Evolutionary conservation across 2,797 vertebrate genomes (phyloP), one percentile per base, ranked within the genome.

Genomic region (Sebastes aleutianus): DNA sequence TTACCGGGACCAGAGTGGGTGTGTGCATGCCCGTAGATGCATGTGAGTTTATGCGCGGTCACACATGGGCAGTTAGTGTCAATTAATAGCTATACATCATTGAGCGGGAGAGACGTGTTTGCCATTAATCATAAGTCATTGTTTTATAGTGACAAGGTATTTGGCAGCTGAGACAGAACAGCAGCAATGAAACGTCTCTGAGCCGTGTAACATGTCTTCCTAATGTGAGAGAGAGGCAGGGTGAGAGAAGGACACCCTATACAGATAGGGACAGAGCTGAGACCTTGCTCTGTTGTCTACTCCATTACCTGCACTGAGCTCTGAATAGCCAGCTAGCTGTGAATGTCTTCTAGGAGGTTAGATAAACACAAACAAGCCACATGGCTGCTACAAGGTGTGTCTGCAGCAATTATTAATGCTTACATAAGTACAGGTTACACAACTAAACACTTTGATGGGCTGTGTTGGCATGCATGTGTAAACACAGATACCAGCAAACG

Each of bases 121-220:
- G 80, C 76, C 79, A 90, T 94, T 85, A 85, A 90, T 95, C 92
- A 92, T 87, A 87, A 78, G 85, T 83, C 89, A 82, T 86, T 91
- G 86, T 93, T 93, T 93, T 88, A 87, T 82, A 78, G 86, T 77
- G 87, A 87, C 90, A 83, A 31, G 76, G 59, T 79, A 71, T 89
- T 88, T 92, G 90, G 85, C 91, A 92, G 85, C 84, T 72, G 77
- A 82, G 88, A 88, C 85, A 83, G 75, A 86, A 77, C 78, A 84
- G 89, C 84, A 65, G 76, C 89, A 87, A 81, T 83, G 88, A 85
- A 88, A 88, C 11, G 4, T 39, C 85, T 83, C 65, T 34, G 80
- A 91, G 75, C 29, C 14, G 39, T 84, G 89, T 85, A 89, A 82
- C 83, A 75, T 71, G 87, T 87, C 85, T 59, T 70, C 32, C 36